Base-by-base conservation (phyloP, 2,113 vertebrate species). In the Ailurus styani region DNA sequence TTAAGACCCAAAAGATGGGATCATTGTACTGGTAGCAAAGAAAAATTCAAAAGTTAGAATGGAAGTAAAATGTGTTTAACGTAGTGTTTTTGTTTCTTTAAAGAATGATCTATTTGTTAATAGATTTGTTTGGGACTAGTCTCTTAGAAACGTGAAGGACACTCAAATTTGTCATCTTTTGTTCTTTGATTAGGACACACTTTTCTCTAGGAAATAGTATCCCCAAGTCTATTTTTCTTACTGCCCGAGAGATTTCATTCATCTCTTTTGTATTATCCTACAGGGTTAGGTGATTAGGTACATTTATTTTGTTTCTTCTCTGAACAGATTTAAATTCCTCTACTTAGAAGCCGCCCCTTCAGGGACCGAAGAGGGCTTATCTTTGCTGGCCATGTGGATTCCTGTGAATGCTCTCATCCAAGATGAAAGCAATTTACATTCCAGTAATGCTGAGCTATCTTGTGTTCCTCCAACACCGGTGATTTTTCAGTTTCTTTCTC, bases 201-300 rank as follows among this genome's bases (percentile, higher is more conserved):
- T 96, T 95, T 87, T 89, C 73, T 77, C 42, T 79, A 60, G 84
- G 47, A 97, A 94, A 90, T 14, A 52, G 12, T 23, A 68, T 87
- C 78, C 68, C 20, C n/a, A 97, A 73, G 54, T 66, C 73, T 79
- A 66, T 96, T 96, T 97, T 75, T 96, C 94, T 88, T 90, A 60
- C 73, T 83, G 25, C 78, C 23, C 50, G 55, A n/a, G 90, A 95
- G 92, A 90, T 50, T 96, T 96, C 50, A 62, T 84, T 84, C 70
- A 87, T 97, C 45, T 78, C 66, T 94, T 87, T 64, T 91, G 25
- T 87, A 86, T 95, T 97, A 87, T 90, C 60, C 87, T 92, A 66
- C 34, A 77, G 87, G 57, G 87, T 60, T 89, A 95, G 90, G 47
- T 0, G 42, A 93, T 96, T 96, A 97, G 47, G 88, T 45, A 52